Evolutionary conservation across 2,797 vertebrate species (phyloP).

Genomic region (Gila robusta): DNA sequence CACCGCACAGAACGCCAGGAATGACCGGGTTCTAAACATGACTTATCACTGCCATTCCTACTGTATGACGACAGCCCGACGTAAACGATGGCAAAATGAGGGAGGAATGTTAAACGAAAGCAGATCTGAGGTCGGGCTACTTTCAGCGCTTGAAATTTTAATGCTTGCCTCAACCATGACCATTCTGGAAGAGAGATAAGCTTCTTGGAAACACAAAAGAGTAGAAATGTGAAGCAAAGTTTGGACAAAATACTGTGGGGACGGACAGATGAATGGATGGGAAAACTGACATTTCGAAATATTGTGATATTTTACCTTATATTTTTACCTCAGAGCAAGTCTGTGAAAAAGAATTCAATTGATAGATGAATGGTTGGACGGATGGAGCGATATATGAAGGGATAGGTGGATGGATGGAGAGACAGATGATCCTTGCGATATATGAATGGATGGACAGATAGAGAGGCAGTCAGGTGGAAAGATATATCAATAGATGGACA

Average conservation of each 20-base stretch:
- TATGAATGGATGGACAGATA: neutral
- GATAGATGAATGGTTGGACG: neutral
- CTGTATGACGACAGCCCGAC: slow-evolving; percentile 29
- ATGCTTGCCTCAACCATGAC: slow-evolving; percentile 27
- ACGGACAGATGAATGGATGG: neutral
- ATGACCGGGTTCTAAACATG: slow-evolving; percentile 31
- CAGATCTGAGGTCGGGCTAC: slow-evolving; percentile 52
- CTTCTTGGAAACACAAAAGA: slow-evolving; percentile 20
- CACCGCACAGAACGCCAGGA: slow-evolving; percentile 52
- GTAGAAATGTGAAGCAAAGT: slow-evolving; percentile 25
- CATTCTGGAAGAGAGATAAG: slow-evolving; percentile 37
- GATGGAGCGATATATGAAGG: neutral
- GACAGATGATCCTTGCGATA: neutral
- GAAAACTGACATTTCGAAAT: neutral
- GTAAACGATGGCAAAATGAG: slow-evolving; percentile 37
- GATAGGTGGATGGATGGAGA: neutral
- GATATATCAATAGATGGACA: neutral
- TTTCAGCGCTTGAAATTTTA: slow-evolving; percentile 11
- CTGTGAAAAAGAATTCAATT: neutral
- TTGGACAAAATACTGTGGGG: neutral
- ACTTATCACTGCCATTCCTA: slow-evolving; percentile 51
- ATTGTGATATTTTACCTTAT: neutral
- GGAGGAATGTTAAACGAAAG: slow-evolving; percentile 57
- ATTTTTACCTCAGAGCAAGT: slow-evolving; percentile 12
- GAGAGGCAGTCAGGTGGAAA: neutral